Evolutionary conservation across 2,888 invertebrate genomes (phyloP).

Genomic region (Apamea anceps): DNA sequence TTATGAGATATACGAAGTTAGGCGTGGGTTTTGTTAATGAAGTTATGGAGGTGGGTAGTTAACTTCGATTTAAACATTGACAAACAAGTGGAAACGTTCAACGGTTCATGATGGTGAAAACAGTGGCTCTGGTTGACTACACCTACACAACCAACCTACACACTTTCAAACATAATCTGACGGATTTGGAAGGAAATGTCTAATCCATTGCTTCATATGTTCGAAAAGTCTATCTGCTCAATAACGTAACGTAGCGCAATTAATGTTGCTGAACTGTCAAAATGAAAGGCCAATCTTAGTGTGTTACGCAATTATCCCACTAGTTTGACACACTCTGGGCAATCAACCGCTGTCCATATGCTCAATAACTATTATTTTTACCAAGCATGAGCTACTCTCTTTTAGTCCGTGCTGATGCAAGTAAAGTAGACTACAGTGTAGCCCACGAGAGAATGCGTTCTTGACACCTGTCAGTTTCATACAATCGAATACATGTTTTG

Average conservation of each 20-base stretch:
- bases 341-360: neutral
- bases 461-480: neutral
- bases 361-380: neutral
- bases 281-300: neutral
- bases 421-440: neutral
- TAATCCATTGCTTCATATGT: neutral
- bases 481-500: no score
- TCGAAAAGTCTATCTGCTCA: neutral
- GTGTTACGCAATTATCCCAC: neutral
- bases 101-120: neutral
- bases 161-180: neutral
- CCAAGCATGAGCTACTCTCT: neutral
- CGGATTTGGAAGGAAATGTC: neutral
- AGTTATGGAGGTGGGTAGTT: constrained; percentile 15
- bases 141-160: neutral
- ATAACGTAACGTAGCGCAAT: neutral
- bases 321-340: neutral
- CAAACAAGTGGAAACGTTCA: neutral
- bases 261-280: neutral
- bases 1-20: constrained; percentile 43
- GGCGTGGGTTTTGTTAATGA: constrained; percentile 12
- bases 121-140: neutral
- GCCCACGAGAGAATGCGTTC: neutral
- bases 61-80: neutral
- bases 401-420: neutral